Base-by-base conservation (phyloP, 2,113 vertebrate genomes). In the Indri indri region DNA sequence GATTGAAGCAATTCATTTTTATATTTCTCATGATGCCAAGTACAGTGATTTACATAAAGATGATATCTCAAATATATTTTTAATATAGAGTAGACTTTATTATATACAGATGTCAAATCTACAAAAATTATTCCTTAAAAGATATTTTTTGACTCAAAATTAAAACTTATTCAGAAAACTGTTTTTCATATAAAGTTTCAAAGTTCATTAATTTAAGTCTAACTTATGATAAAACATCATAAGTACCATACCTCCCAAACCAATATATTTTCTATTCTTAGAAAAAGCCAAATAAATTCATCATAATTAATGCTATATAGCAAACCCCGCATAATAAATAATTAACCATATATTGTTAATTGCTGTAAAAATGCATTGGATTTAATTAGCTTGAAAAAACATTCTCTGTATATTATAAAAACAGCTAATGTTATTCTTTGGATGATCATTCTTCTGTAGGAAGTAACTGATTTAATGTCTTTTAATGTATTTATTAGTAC, bases 301-400 rank as follows among this genome's bases (percentile, higher is more conserved):
- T 66, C 66, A 45, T 77, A 94, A 92, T 92, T 93, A 84, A 45
- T 80, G 22, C 70, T 91, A 61, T 52, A 50, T 61, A 66, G n/a
- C 42, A 85, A 97, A 34, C 17, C 32, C 40, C 80, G 32, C 6
- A 93, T 95, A 97, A 92, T 96, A 95, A 96, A 96, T 94, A 96
- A 95, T 97, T 96, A 61, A 91, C 40, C 82, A 87, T 45, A 2
- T 94, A n/a, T 95, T 97, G 32, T 63, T n/a, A 32, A 73, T 96
- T 97, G 18, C 87, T 96, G 59, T 94, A 90, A 89, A 95, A 98
- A 90, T 79, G 4, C 18, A 68, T 73, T 63, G 10, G 45, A 94
- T 97, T 96, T 97, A 97, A 95, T 95, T 96, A 97, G 3, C 27
- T 97, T 65, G 23, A 84, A 97, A 96, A 65, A 94, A 25, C 17